Evolutionary conservation across 2,113 vertebrate genomes (phyloP).

Genomic region (Corydoras maculifer): DNA sequence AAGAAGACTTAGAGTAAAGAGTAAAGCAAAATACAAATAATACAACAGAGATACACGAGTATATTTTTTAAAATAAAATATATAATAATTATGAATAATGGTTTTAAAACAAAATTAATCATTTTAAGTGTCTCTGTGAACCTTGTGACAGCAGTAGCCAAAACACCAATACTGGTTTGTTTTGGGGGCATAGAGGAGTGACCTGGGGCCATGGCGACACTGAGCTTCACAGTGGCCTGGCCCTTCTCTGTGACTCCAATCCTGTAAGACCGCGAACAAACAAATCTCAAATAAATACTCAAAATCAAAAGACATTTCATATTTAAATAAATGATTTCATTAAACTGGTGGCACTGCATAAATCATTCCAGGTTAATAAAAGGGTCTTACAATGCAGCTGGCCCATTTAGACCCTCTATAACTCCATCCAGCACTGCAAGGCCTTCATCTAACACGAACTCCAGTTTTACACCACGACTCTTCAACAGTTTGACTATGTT

Average conservation of each 20-base stretch:
- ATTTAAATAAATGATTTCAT: constrained; percentile 6
- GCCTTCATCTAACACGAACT: constrained; percentile 83
- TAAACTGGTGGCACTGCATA: neutral
- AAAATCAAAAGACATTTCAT: neutral
- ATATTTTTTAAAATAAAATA: neutral
- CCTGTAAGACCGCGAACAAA: constrained; percentile 46
- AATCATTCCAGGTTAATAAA: neutral
- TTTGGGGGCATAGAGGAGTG: constrained; percentile 83
- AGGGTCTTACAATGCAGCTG: constrained; percentile 78
- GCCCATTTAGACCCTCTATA: constrained; percentile 65
- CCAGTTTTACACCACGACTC: constrained; percentile 66
- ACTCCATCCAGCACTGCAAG: constrained; percentile 68
- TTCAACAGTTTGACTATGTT: constrained; percentile 75
- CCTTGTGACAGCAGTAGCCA: constrained; percentile 82
- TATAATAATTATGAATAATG: neutral
- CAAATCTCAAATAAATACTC: too few relatives aligned
- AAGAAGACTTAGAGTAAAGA: too few relatives aligned
- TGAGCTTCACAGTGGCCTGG: constrained; percentile 69
- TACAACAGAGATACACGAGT: neutral
- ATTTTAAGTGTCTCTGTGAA: constrained; percentile 44
- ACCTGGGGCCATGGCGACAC: constrained; percentile 69
- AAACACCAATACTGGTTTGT: constrained; percentile 85
- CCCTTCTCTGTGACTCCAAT: constrained; percentile 85
- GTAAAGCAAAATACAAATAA: neutral
- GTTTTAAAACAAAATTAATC: neutral